A percentile compares a stretch with the other conserved stretches of the same genome.
Evolutionary conservation across 2,888 invertebrate genomes (phyloP).

Genomic region (Himalopsyche anomala): DNA sequence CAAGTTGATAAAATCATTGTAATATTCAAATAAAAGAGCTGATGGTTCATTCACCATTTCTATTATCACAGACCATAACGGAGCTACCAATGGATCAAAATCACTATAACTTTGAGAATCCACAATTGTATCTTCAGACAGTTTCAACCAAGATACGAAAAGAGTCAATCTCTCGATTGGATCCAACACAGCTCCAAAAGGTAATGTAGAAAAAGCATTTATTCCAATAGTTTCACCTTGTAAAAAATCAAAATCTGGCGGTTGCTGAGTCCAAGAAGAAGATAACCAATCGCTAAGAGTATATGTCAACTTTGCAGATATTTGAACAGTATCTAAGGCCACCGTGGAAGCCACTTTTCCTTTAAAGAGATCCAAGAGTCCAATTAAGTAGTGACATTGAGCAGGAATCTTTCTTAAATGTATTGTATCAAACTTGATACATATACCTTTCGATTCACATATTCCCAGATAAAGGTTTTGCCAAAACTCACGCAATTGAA

Average conservation of each 20-base stretch:
- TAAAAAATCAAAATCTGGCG: slow-evolving; percentile 76
- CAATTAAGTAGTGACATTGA: slow-evolving; percentile 89
- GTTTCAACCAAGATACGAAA: slow-evolving; percentile 90
- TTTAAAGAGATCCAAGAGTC: slow-evolving; percentile 91
- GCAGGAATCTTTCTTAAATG: slow-evolving; percentile 88
- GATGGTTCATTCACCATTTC: slow-evolving; percentile 82
- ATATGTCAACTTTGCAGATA: slow-evolving; percentile 88
- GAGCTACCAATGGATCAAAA: slow-evolving; percentile 88
- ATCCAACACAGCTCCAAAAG: slow-evolving; percentile 91
- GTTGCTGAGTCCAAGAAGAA: slow-evolving; percentile 80
- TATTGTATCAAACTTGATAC: slow-evolving; percentile 93
- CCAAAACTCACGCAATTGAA: slow-evolving; percentile 89
- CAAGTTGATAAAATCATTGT: slow-evolving; percentile 83
- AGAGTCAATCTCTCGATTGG: slow-evolving; percentile 87
- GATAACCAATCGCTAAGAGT: slow-evolving; percentile 79
- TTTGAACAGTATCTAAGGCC: slow-evolving; percentile 80
- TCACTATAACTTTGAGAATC: slow-evolving; percentile 93
- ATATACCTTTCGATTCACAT: slow-evolving; percentile 84
- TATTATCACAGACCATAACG: slow-evolving; percentile 85
- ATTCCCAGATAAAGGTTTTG: slow-evolving; percentile 89
- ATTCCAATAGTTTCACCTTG: slow-evolving; percentile 77
- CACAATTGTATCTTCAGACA: slow-evolving; percentile 90
- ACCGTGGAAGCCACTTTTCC: slow-evolving; percentile 86
- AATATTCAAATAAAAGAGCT: slow-evolving; percentile 86
- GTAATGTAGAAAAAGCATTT: slow-evolving; percentile 78